phyloP scores from a whole-genome alignment of 64 coral and sea anemone species.

The Cladopsammia gracilis region DNA sequence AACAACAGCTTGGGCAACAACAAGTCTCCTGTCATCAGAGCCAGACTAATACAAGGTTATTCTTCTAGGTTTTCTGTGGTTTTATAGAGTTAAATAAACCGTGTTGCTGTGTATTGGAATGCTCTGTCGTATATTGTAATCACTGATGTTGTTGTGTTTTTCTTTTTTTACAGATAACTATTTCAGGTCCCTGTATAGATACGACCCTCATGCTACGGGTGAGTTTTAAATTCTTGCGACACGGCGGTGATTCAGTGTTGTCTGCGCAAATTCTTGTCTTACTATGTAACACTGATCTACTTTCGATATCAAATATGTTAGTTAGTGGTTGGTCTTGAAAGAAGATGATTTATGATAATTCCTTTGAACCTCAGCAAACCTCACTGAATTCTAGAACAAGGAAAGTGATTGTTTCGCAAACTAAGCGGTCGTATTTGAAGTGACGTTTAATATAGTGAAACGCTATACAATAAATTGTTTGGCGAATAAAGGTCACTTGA shows the following conservation, averaged over 20 bases:
- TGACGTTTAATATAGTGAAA: background rate
- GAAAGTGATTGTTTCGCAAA: background rate
- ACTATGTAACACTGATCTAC: background rate
- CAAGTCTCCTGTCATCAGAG: background rate
- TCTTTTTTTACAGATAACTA: slow-evolving; percentile 67
- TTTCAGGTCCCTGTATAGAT: slow-evolving; percentile 76
- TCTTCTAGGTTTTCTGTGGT: background rate
- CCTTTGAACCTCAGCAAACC: background rate
- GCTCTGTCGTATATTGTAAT: slow-evolving; percentile 3
- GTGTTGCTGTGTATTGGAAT: background rate
- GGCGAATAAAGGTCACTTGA: background rate
- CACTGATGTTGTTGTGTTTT: slow-evolving; percentile 51
- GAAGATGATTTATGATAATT: background rate
- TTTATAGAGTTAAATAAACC: background rate
- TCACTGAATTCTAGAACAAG: background rate
- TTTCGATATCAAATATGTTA: background rate
- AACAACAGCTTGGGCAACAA: background rate
- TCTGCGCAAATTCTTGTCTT: too few relatives aligned
- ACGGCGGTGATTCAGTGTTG: too few relatives aligned
- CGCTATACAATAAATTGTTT: background rate
- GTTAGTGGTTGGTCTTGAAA: background rate
- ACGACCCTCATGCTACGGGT: slow-evolving; percentile 60
- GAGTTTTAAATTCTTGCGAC: background rate
- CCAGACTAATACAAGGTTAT: slow-evolving; percentile 61
- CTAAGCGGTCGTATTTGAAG: too few relatives aligned